A percentile compares a stretch with the other conserved stretches of the same genome.
These are phyloP conservation scores for Himalopsyche tibetana DNA, from an alignment of 2,888 invertebrate genomes.

Conservation along the genomic window DNA sequence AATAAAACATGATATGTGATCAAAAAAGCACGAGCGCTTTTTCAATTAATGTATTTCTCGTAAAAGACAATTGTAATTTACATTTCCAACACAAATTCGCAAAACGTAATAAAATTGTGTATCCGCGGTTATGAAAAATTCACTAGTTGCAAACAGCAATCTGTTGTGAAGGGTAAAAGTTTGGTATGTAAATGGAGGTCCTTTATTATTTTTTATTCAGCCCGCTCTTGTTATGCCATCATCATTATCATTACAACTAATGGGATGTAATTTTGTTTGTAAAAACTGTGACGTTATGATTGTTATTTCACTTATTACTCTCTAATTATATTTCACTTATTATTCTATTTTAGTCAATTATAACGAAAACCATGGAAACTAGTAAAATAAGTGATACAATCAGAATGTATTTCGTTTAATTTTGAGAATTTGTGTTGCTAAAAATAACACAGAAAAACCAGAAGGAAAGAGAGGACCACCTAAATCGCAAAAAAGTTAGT, in stretches of 20 bases:
- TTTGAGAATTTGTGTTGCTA: too few relatives aligned
- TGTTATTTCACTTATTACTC: neutral
- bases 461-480: too few relatives aligned
- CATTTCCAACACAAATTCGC: neutral
- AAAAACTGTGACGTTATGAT: neutral
- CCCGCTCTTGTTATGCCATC: neutral
- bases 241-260: neutral
- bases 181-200: neutral
- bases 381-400: too few relatives aligned
- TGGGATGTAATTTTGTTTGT: neutral
- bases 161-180: neutral
- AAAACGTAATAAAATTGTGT: conserved; percentile 14
- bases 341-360: neutral
- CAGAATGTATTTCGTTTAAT: too few relatives aligned
- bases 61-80: neutral
- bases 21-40: neutral
- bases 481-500: too few relatives aligned
- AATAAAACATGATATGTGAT: too few relatives aligned
- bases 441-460: too few relatives aligned
- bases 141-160: conserved; percentile 3
- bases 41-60: neutral
- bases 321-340: neutral
- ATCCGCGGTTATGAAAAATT: conserved; percentile 11
- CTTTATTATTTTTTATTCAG: neutral
- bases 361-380: too few relatives aligned